Base-by-base conservation (phyloP, 1,140 invertebrate species). In the Camponotus pennsylvanicus region DNA sequence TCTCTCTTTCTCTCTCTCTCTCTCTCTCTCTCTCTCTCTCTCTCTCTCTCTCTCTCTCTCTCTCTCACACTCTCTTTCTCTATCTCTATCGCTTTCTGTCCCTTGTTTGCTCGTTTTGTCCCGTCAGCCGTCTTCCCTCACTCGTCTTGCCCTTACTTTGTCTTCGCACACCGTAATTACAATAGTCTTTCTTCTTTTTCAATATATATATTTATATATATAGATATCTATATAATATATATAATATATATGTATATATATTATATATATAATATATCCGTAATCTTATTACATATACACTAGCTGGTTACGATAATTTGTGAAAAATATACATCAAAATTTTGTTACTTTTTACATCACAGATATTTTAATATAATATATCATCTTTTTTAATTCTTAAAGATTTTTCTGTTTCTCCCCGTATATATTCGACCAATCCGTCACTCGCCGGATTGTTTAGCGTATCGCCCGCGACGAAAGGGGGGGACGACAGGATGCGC, bases 321-420 rank as follows among this genome's bases (percentile, higher is more conserved):
- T 95, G 94, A 95, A 95, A 95, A 95, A 95, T 95, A 95, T 95
- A 95, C 94, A 95, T 95, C 93, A 94, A 95, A 95, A 95, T 95
- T 95, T 95, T 95, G 94, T 95, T 95, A 95, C 92, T 95, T 95
- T 95, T 94, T 95, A 95, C 94, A 95, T 95, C 94, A 95, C 94
- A 95, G 94, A 95, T 95, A 95, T 95, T 95, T 95, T 95, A 94
- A 95, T 95, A 95, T 95, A 94, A 93, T 94, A 95, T 95, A 94
- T 94, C 89, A 93, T 94, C 92, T 93, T 94, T 93, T 94, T 93
- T 94, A 94, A 93, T 93, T 91, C 91, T 95, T 93, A 94, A 95
- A 95, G 94, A 93, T 94, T 93, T 52, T 52, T 93, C 91, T 91
- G 91, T 84, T 89, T 85, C 91, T 92, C 86, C 90, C 88, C 89